Evolutionary conservation across 2,888 invertebrate genomes (phyloP).

Genomic region (Strigamia maritima): DNA sequence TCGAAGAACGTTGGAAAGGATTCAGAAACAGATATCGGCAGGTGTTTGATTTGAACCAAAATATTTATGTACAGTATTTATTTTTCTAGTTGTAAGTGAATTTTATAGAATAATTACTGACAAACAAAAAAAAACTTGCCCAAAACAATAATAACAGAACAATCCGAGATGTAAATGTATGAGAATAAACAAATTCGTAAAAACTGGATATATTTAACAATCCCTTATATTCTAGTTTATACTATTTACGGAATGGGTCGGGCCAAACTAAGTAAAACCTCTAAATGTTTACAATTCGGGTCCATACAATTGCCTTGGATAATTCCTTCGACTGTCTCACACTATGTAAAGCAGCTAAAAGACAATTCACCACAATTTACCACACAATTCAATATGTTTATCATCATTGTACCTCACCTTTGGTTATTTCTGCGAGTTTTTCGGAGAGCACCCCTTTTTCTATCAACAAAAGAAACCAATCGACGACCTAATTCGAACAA

Average conservation of each 20-base stretch:
- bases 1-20: slow-evolving; percentile 64
- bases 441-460: background rate
- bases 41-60: slow-evolving; percentile 51
- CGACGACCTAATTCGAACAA: background rate
- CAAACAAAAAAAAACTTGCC: background rate
- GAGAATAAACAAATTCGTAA: background rate
- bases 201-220: background rate
- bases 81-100: background rate
- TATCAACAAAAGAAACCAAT: background rate
- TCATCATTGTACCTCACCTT: background rate
- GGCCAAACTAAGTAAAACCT: background rate
- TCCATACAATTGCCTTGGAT: background rate
- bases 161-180: too few species aligned
- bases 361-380: too few species aligned
- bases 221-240: background rate
- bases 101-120: background rate
- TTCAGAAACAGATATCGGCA: slow-evolving; percentile 69
- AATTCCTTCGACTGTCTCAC: background rate
- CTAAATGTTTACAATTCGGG: background rate
- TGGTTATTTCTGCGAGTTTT: background rate
- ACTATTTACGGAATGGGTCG: background rate
- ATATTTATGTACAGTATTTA: background rate
- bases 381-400: too few species aligned
- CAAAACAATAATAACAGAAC: too few species aligned
- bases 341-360: background rate